Evolutionary conservation across 1,140 invertebrate genomes (phyloP), one percentile per base, ranked within the genome.

Genomic region (Dryas iulia): DNA sequence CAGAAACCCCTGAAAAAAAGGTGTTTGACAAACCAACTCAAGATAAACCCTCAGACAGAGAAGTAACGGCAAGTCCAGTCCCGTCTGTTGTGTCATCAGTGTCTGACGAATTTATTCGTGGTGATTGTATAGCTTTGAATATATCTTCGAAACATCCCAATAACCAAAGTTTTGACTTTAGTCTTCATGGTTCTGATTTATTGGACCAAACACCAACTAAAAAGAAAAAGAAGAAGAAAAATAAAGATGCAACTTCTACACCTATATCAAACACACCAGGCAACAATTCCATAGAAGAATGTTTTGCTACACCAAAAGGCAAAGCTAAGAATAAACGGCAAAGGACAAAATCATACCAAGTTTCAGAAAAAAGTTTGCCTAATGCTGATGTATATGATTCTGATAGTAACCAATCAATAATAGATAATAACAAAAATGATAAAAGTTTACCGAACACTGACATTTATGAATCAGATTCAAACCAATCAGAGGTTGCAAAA

Each of bases 51-150:
- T 66, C 52, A 66, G 83, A 81, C 5, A 77, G 86, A 72, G 81
- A 79, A 59, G 72, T 86, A 1, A 83, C 86, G 54, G 72, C 83
- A 4, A 93, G 92, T 65, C 92, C 91, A 12, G 90, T 91, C 4
- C 91, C 90, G 26, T 93, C 92, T 18, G 80, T 91, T 5, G 84
- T 92, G 2, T 92, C 92, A n/a, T 92, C 92, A 25, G 80, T 89
- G 14, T 93, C 91, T 53, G 92, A 93, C 81, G 92, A 93, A 14
- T 93, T 93, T 57, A 92, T 93, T 8, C 79, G 89, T 59, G 78
- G 83, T 65, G 92, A 93, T 62, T 92, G 90, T 71, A 87, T 90
- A 64, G 87, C 86, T 56, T 82, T 92, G 30, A 92, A 92, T 65
- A 92, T 92, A 66, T 91, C 92, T 59, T 84, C 87, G 21, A 77